These are phyloP conservation scores for Sphenodon punctatus DNA, from an alignment of 2,797 vertebrate genomes.

Conservation along the genomic window DNA sequence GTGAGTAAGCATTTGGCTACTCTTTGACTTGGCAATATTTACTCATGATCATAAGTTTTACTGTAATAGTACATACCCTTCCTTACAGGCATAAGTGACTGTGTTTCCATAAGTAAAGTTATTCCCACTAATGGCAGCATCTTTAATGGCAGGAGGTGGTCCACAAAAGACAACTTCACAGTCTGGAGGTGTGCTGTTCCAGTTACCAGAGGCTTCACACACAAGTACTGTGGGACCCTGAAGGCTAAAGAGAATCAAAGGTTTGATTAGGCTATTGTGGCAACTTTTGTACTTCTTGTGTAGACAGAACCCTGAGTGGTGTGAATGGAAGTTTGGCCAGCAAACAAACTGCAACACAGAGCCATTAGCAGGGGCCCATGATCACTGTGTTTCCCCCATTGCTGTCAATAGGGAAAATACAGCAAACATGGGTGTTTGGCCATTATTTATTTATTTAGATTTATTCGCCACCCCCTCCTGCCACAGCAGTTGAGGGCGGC, in stretches of 20 bases:
- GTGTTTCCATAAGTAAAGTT: constrained; percentile 88
- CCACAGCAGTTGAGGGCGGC: too few relatives aligned
- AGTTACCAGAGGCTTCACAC: constrained; percentile 87
- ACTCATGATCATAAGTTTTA: rapidly evolving
- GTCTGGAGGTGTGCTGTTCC: constrained; percentile 84
- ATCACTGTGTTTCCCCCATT: too few relatives aligned
- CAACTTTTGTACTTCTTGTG: too few relatives aligned
- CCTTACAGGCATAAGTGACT: constrained; percentile 90
- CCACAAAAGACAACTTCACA: constrained; percentile 86
- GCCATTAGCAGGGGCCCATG: rapidly evolving
- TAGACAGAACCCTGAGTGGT: background rate
- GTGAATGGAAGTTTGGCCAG: background rate
- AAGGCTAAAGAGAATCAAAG: constrained; percentile 79
- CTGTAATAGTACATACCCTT: constrained; percentile 85
- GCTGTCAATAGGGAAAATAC: too few relatives aligned
- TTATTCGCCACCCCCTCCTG: too few relatives aligned
- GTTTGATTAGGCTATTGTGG: background rate
- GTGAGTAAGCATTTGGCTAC: background rate
- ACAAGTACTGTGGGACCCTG: constrained; percentile 85
- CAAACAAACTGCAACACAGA: background rate
- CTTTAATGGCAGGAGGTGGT: constrained; percentile 84
- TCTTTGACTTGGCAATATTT: background rate
- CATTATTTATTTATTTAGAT: too few relatives aligned
- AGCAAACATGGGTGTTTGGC: too few relatives aligned
- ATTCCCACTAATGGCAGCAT: constrained; percentile 80